These are phyloP conservation scores for Sphyrna mokarran DNA, from an alignment of 2,113 vertebrate genomes.

Conservation along the genomic window DNA sequence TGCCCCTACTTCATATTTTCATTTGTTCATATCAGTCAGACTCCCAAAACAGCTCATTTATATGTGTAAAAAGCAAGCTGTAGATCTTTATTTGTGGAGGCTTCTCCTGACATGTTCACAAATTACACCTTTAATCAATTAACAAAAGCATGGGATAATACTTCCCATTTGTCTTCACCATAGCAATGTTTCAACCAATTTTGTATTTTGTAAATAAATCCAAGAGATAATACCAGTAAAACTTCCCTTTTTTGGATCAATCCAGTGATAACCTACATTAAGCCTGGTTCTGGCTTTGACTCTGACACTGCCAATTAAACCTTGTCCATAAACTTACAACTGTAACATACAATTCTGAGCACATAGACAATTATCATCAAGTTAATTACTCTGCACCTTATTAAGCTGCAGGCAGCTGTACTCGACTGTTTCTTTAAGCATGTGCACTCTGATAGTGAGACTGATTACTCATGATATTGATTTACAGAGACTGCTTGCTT, in stretches of 20 bases:
- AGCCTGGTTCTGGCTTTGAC: no score
- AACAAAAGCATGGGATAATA: no score
- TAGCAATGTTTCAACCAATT: no score
- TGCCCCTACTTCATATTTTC: no score
- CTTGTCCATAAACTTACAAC: not conserved
- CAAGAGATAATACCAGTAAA: not conserved
- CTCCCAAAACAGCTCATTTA: no score
- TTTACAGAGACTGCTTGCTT: not conserved
- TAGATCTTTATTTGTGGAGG: no score
- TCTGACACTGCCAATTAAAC: no score
- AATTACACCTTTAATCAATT: no score
- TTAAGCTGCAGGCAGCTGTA: not conserved
- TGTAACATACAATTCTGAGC: not conserved
- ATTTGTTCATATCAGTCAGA: no score
- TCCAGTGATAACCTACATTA: not conserved
- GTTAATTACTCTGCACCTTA: not conserved
- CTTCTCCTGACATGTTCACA: no score
- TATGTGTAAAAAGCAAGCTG: no score
- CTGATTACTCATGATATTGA: not conserved
- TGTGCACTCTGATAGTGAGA: not conserved
- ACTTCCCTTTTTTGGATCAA: not conserved
- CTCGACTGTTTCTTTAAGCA: not conserved
- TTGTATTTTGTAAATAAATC: not conserved
- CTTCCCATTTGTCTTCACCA: no score
- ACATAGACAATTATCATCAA: not conserved